Evolutionary conservation across 2,113 vertebrate species (phyloP).

Genomic region (Rhizomys pruinosus): DNA sequence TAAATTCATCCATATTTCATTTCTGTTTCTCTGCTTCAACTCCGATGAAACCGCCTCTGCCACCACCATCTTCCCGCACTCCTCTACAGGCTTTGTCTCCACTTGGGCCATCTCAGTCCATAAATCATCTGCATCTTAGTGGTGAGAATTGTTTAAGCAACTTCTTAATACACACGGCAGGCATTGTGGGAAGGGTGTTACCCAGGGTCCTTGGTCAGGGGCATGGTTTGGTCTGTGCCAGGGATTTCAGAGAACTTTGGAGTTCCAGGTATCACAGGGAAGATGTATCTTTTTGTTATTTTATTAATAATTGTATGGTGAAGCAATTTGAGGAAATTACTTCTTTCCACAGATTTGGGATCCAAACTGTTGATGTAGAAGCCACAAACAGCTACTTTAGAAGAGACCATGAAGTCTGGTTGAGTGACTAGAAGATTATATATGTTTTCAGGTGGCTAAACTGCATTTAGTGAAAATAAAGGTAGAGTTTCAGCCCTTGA

Average conservation of each 20-base stretch:
- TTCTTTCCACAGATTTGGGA: not conserved
- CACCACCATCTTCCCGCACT: not conserved
- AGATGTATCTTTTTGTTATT: not conserved
- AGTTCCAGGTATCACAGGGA: not conserved
- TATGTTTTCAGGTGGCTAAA: constrained; percentile 48
- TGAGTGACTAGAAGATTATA: constrained; percentile 54
- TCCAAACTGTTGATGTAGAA: constrained; percentile 4
- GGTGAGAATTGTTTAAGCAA: not conserved
- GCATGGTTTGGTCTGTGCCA: too few species aligned
- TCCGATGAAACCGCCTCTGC: not conserved
- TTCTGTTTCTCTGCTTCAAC: not conserved
- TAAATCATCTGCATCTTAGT: not conserved
- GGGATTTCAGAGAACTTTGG: constrained; percentile 9
- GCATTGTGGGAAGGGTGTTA: not conserved
- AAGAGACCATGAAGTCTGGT: constrained; percentile 39
- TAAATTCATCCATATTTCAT: not conserved
- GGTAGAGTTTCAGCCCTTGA: constrained; percentile 57
- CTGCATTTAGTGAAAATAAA: constrained; percentile 54
- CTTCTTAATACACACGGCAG: not conserved
- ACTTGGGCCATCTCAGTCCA: not conserved
- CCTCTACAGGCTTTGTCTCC: not conserved
- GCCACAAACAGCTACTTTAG: not conserved
- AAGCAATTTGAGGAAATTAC: not conserved
- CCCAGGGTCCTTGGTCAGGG: not conserved
- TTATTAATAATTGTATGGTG: not conserved